Percentiles rank a stretch among this genome's conserved stretches.
phyloP scores from a whole-genome alignment of 2,797 vertebrate species.

The Cetoscarus ocellatus region DNA sequence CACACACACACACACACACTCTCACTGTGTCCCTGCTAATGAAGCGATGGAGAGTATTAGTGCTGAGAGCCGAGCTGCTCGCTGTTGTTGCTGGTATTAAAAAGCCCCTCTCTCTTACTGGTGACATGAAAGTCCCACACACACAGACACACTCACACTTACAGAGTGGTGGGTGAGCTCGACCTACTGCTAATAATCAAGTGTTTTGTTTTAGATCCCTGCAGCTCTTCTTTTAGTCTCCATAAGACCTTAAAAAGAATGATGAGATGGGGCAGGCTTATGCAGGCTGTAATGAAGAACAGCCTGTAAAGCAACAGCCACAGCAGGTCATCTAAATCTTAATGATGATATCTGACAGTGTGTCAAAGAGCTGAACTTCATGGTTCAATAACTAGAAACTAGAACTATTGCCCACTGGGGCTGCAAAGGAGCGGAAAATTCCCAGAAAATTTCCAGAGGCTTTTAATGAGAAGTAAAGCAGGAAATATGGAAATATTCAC shows the following conservation, averaged over 20 bases:
- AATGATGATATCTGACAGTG: too few species aligned
- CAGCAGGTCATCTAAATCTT: too few species aligned
- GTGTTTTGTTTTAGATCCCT: constrained; percentile 26
- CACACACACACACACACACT: constrained; percentile 26
- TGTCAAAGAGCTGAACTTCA: too few species aligned
- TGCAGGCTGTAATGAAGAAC: background rate
- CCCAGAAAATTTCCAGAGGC: too few species aligned
- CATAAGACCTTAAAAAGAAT: background rate
- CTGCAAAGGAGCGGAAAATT: too few species aligned
- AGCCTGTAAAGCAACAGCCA: too few species aligned
- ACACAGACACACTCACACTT: constrained; percentile 15
- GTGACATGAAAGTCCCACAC: constrained; percentile 46
- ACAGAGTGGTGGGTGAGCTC: constrained; percentile 9
- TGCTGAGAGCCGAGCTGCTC: constrained; percentile 51
- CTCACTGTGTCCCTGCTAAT: constrained; percentile 57
- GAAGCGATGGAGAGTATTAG: constrained; percentile 53
- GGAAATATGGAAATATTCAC: too few species aligned
- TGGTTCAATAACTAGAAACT: too few species aligned
- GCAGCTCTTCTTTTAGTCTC: background rate
- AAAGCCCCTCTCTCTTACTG: constrained; percentile 26
- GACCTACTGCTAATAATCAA: constrained; percentile 38
- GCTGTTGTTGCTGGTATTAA: constrained; percentile 39
- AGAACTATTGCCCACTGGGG: too few species aligned
- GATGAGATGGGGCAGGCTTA: background rate
- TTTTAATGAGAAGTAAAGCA: too few species aligned